Evolutionary conservation across 2,113 vertebrate genomes (phyloP), one percentile per base, ranked within the genome.

Genomic region (Spheniscus mendiculus): DNA sequence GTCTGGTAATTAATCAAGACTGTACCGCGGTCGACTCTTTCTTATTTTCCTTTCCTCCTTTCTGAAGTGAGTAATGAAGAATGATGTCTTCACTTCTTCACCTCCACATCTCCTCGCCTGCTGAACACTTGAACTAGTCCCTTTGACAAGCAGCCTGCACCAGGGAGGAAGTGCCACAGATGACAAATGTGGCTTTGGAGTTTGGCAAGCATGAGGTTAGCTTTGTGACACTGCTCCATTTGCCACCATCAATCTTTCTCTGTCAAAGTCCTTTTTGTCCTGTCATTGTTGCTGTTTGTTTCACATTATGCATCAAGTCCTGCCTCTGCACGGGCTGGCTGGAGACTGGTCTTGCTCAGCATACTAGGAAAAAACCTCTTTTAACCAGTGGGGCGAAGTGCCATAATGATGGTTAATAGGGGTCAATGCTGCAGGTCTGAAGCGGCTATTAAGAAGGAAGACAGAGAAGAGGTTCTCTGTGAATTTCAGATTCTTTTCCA

Each of bases 1-100:
- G 76, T 89, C 76, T 90, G 72, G 90, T 97, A 97, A 98, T 98
- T 98, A 98, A 98, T 98, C 97, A 98, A 96, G 90, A 93, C 84
- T 95, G 67, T 71, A 44, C 87, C 94, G 61, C 84, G 90, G 92
- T 87, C 73, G n/a, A 65, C 83, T 94, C 69, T 84, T 91, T 76
- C 96, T 94, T 93, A 84, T 91, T 93, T 89, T 96, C 69, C 4
- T 93, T 94, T 93, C 74, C 58, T 69, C 45, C 70, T 96, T 97
- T 94, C 61, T 90, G 91, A 92, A 92, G 83, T 97, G 96, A 97
- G 79, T 97, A 97, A 98, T 96, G 93, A 98, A 97, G 97, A 97
- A 90, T 97, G 97, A 97, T 97, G 83, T 89, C 94, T 97, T 93
- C 73, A 92, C 94, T 98, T 95, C 80, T 97, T 98, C 96, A 87